A percentile compares a stretch with the other conserved stretches of the same genome.
Evolutionary conservation across 2,113 vertebrate species (phyloP).

Genomic region (Leucoraja erinaceus): DNA sequence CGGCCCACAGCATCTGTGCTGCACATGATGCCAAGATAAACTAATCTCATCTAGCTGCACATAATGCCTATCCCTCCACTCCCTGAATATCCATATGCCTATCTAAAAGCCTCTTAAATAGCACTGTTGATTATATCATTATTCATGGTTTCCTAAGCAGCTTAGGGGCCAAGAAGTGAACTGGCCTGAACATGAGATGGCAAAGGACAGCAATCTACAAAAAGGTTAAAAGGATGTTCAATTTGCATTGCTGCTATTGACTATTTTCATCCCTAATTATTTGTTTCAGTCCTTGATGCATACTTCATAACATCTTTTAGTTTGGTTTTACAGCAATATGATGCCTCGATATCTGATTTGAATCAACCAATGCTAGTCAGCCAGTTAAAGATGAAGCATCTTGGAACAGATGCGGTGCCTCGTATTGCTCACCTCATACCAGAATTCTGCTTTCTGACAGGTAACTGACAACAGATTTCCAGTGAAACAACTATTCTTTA

Average conservation of each 20-base stretch:
- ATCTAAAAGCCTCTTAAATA: no score
- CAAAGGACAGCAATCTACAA: background rate
- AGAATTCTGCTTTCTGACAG: slow-evolving; percentile 57
- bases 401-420: slow-evolving; percentile 12
- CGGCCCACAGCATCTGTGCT: no score
- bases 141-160: background rate
- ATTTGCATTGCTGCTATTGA: background rate
- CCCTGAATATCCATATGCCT: no score
- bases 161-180: background rate
- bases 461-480: slow-evolving; percentile 41
- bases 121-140: background rate
- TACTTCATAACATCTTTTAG: background rate
- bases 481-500: background rate
- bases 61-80: no score
- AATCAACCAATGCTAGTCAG: slow-evolving; percentile 58
- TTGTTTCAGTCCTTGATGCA: background rate
- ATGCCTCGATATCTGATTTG: slow-evolving; percentile 49
- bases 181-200: background rate
- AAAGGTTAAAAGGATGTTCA: background rate
- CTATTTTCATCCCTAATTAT: background rate
- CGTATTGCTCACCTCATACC: slow-evolving; percentile 53
- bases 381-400: slow-evolving; percentile 48
- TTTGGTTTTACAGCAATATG: slow-evolving; percentile 50
- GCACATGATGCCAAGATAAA: no score
- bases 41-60: no score